Conservation (phyloP, 2,888 invertebrate genomes). For the Biston stratarius region DNA sequence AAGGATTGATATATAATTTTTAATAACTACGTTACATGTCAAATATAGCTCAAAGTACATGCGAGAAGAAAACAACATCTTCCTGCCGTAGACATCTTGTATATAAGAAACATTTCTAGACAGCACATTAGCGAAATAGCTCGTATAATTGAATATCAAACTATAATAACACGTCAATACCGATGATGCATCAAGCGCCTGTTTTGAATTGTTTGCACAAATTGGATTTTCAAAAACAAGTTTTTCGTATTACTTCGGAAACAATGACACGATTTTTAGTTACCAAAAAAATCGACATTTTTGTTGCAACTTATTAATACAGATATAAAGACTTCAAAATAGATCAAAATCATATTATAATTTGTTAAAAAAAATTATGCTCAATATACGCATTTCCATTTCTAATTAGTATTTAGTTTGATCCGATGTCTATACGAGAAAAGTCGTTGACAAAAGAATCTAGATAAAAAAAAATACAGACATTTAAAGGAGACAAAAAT, state of each 20-base stretch:
- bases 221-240: no score
- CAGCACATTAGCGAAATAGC: neutral
- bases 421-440: neutral
- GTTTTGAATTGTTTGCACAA: neutral
- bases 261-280: no score
- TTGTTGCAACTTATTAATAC: no score
- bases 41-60: neutral
- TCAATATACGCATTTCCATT: neutral
- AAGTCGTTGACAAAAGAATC: neutral
- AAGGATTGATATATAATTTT: neutral
- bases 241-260: no score
- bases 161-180: neutral
- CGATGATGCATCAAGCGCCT: neutral
- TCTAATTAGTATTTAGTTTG: neutral
- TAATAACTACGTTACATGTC: neutral
- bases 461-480: no score
- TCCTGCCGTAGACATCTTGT: neutral
- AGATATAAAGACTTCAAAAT: no score
- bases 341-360: no score
- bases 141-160: neutral
- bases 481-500: neutral
- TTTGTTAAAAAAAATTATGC: no score
- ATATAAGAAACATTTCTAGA: neutral
- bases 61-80: neutral
- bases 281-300: no score